Base-by-base conservation (phyloP, 1,140 invertebrate species). In the Drosophila leontia region DNA sequence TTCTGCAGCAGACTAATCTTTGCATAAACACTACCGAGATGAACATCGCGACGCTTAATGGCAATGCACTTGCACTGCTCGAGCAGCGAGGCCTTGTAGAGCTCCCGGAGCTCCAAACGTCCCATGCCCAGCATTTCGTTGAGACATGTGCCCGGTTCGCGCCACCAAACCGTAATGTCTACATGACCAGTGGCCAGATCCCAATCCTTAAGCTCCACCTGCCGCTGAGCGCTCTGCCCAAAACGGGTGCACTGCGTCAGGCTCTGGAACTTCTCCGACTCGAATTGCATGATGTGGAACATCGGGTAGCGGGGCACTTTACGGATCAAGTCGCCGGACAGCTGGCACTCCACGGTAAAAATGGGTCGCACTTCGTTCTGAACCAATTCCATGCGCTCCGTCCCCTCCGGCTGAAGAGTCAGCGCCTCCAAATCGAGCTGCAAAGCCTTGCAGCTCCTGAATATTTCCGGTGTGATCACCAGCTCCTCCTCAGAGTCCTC, bases 281-380 rank as follows among this genome's bases (percentile, higher is more conserved):
- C 91, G 70, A 92, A 92, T 80, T 92, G 91, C 87, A 92, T 92
- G 37, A 92, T 75, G 34, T 92, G 78, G 44, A 92, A 92, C 91
- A 92, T 85, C 19, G 87, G 67, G 23, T 56, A 61, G 37, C 83
- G 91, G 35, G 83, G 75, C 62, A 91, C 76, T 0, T 69, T 17
- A 9, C 72, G 65, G 17, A 92, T 92, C 45, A 92, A 48, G 1
- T 92, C 86, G 26, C 84, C 62, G 7, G 91, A 92, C 32, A 92
- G 47, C 44, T 92, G 91, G 61, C 91, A 92, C 34, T 92, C 91
- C 29, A 92, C 91, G 1, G 91, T 92, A 53, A 92, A 92, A 62
- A 92, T 92, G 15, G 91, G 91, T 53, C 84, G 81, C 34, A 91
- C 88, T 35, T 92, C 91, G 47, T 62, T 92, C 55, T 92, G 83